Evolutionary conservation across 2,888 invertebrate genomes (phyloP).

Genomic region (Cerastis leucographa): DNA sequence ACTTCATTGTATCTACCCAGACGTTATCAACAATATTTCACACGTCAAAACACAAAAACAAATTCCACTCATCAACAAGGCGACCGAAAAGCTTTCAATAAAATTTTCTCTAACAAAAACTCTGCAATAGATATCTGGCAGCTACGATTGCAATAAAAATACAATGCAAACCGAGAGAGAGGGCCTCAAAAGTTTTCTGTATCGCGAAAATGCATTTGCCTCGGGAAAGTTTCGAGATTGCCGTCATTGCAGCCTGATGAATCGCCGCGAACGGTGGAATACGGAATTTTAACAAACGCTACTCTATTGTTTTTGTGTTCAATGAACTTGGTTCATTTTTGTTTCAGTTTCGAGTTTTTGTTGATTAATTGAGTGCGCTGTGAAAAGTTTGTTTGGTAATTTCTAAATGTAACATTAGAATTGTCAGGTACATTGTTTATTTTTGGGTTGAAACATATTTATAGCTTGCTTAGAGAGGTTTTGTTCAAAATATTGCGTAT

Average conservation of each 20-base stretch:
- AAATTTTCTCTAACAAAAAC: constrained; percentile 61
- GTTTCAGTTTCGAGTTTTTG: constrained; percentile 57
- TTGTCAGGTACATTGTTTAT: not conserved
- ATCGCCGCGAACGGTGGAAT: constrained; percentile 75
- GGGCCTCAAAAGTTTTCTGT: constrained; percentile 78
- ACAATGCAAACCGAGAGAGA: constrained; percentile 69
- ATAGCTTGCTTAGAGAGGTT: not conserved
- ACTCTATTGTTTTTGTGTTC: constrained; percentile 74
- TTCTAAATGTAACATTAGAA: constrained; percentile 10
- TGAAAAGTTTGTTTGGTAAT: constrained; percentile 1
- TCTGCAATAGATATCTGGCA: constrained; percentile 67
- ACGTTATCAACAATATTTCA: constrained; percentile 12
- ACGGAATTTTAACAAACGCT: constrained; percentile 71
- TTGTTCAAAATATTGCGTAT: no score
- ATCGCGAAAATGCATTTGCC: constrained; percentile 85
- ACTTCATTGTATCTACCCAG: not conserved
- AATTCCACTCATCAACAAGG: constrained; percentile 48
- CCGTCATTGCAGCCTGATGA: constrained; percentile 79
- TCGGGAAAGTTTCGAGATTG: constrained; percentile 81
- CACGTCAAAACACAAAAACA: constrained; percentile 30
- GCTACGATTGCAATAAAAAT: constrained; percentile 75
- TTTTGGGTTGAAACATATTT: not conserved
- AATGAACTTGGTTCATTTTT: constrained; percentile 71
- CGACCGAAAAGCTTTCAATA: constrained; percentile 46
- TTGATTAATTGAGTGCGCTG: constrained; percentile 20